phyloP scores from a whole-genome alignment of 92 coral and sea anemone genomes.

The Actinernus sp. region DNA sequence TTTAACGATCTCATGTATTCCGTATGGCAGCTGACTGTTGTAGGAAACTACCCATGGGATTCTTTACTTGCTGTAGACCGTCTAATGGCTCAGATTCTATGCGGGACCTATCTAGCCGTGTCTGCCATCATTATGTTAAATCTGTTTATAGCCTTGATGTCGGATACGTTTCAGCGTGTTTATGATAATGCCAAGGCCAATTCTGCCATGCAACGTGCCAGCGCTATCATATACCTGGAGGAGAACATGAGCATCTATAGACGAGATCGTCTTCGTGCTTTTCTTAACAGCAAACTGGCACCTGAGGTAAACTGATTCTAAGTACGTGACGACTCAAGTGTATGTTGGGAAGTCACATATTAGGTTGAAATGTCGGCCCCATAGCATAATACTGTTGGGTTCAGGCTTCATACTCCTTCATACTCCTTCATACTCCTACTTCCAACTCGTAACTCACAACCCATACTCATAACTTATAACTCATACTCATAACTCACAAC shows the following conservation, averaged over 20 bases:
- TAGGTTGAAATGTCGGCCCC: no score
- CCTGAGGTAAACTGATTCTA: constrained; percentile 91
- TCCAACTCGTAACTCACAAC: no score
- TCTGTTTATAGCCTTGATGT: constrained; percentile 97
- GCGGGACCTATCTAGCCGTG: constrained; percentile 93
- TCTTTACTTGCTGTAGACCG: constrained; percentile 86
- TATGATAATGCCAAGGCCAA: constrained; percentile 98
- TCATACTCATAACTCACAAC: no score
- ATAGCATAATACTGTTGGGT: no score
- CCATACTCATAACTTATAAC: no score
- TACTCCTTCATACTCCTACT: no score
- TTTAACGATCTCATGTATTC: constrained; percentile 95
- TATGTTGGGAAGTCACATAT: no score
- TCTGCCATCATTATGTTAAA: constrained; percentile 92
- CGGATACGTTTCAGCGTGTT: constrained; percentile 99
- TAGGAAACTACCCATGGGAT: constrained; percentile 98
- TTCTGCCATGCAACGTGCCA: constrained; percentile 98
- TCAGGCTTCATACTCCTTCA: no score
- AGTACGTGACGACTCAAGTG: no score
- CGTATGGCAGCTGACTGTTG: constrained; percentile 95
- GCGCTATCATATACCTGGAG: constrained; percentile 81
- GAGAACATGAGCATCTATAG: constrained; percentile 77
- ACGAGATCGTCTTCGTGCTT: constrained; percentile 63
- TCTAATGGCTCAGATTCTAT: constrained; percentile 95
- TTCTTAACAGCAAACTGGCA: constrained; percentile 65